These are phyloP conservation scores for Cettia cetti DNA, from an alignment of 2,113 vertebrate genomes.

Conservation along the genomic window DNA sequence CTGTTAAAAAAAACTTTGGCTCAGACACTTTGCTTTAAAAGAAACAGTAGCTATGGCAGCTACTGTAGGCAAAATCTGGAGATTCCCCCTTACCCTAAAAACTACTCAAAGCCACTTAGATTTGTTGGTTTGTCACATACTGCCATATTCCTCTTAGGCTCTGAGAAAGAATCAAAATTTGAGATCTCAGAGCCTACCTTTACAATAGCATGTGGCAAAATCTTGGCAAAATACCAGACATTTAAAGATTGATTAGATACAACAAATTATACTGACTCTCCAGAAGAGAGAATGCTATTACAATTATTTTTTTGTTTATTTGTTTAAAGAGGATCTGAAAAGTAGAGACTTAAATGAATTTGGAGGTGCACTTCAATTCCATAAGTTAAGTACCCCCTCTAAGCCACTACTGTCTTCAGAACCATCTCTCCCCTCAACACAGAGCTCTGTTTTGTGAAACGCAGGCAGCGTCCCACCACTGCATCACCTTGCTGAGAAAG, in stretches of 20 bases:
- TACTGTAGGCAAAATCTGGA: not conserved
- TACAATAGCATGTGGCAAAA: not conserved
- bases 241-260: not conserved
- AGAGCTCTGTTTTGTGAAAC: not conserved
- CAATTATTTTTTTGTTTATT: too few relatives aligned
- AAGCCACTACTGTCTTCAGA: not conserved
- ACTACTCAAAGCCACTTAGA: not conserved
- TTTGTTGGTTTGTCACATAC: not conserved
- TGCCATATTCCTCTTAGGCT: not conserved
- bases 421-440: not conserved
- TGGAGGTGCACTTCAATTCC: not conserved
- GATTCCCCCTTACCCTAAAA: not conserved
- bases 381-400: not conserved
- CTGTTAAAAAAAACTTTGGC: not conserved
- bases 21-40: not conserved
- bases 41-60: not conserved
- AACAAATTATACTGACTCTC: not conserved
- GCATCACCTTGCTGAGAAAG: not conserved
- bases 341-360: not conserved
- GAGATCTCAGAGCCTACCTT: not conserved
- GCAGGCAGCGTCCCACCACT: not conserved
- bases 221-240: not conserved
- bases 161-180: not conserved
- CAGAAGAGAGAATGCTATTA: not conserved
- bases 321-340: not conserved